These are phyloP conservation scores for Lepus townsendii DNA, from an alignment of 2,797 vertebrate species.

Conservation along the genomic window DNA sequence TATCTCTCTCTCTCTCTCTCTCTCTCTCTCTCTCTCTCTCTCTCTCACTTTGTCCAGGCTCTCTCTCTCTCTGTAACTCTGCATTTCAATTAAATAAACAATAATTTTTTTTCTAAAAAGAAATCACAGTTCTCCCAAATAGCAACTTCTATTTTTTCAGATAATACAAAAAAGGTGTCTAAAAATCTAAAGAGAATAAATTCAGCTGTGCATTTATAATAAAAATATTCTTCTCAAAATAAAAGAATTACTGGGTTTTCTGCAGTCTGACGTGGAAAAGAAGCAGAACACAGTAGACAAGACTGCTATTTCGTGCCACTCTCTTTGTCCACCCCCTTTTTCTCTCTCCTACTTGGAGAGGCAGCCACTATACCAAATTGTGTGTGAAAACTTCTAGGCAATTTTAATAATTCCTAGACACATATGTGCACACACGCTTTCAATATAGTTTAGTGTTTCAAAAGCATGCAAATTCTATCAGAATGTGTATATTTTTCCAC, in stretches of 20 bases:
- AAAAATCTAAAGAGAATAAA: background rate
- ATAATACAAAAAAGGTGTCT: background rate
- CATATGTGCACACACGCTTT: background rate
- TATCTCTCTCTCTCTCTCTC: too few species aligned
- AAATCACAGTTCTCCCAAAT: background rate
- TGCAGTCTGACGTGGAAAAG: constrained; percentile 5
- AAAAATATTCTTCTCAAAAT: background rate
- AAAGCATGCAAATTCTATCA: background rate
- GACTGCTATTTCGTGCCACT: background rate
- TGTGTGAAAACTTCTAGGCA: background rate
- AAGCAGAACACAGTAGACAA: background rate
- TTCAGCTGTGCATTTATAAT: background rate
- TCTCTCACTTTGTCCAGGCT: too few species aligned
- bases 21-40: too few species aligned
- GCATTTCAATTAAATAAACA: too few species aligned
- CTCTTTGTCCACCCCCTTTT: background rate
- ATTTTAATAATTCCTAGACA: background rate
- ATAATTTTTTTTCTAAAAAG: too few species aligned
- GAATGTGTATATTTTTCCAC: background rate
- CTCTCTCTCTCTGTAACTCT: too few species aligned
- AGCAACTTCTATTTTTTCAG: background rate
- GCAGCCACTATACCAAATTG: background rate
- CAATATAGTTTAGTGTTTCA: background rate
- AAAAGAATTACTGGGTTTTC: background rate
- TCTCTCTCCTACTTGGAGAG: background rate